Evolutionary conservation across 2,888 invertebrate genomes (phyloP), one percentile per base, ranked within the genome.

Genomic region (Lumbricus terrestris): DNA sequence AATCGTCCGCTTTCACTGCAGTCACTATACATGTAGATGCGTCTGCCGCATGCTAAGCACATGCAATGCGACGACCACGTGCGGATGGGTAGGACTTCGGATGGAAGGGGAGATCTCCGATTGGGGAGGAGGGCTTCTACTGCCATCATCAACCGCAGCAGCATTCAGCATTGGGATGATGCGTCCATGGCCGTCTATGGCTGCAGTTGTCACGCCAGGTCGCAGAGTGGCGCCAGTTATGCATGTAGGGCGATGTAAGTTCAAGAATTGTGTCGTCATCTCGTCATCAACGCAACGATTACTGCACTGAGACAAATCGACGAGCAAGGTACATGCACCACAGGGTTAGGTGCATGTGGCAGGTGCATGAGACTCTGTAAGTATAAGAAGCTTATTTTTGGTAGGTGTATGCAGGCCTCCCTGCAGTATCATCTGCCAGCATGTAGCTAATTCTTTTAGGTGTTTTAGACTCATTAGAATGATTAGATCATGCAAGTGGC

Each of bases 41-140:
- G 69, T 69, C n/a, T 69, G 69, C 69, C n/a, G 69, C 69, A 69
- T 69, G 69, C 69, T 69, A 69, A 69, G 69, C 69, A 69, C 69
- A 69, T 69, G 16, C 69, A 47, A n/a, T 2, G n/a, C 0, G 5
- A 69, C n/a, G 69, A 69, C n/a, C 29, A 69, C n/a, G 69, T 69
- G 69, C 29, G n/a, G 69, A n/a, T 69, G 69, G n/a, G n/a, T n/a
- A n/a, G n/a, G n/a, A n/a, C n/a, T n/a, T n/a, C n/a, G n/a, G n/a
- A n/a, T n/a, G 47, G 47, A 23, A 47, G 47, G 47, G n/a, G n/a
- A n/a, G n/a, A 23, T 23, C 47, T 47, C 2, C 8, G 40, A 40
- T 40, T 13, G 40, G 40, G 40, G 23, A 23, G 29, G 69, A 16
- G 54, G 54, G 29, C 54, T n/a, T n/a, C n/a, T n/a, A n/a, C 69